Conservation (phyloP, 2,888 invertebrate genomes). For the Drosophila mettleri region DNA sequence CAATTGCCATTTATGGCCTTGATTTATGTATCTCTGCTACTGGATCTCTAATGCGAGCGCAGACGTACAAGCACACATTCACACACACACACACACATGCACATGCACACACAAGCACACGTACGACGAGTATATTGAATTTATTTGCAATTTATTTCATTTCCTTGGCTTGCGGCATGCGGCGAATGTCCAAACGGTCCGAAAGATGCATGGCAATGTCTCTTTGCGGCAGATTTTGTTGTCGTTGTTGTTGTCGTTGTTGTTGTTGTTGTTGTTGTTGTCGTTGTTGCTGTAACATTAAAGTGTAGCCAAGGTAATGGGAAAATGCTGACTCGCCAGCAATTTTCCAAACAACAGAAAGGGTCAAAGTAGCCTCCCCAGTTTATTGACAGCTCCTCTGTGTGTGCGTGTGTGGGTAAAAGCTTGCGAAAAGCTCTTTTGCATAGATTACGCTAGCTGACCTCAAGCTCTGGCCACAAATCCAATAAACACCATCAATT, state of each 20-base stretch:
- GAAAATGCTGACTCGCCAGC: constrained; percentile 52
- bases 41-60: constrained; percentile 75
- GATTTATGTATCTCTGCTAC: constrained; percentile 77
- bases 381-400: constrained; percentile 23
- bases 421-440: constrained; percentile 18
- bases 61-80: constrained; percentile 35
- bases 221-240: constrained; percentile 41
- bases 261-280: constrained; percentile 2
- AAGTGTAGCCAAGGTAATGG: constrained; percentile 39
- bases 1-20: constrained; percentile 79
- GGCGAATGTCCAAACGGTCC: constrained; percentile 31
- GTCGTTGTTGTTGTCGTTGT: constrained; percentile 17
- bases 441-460: constrained; percentile 18
- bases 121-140: constrained; percentile 64
- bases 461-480: constrained; percentile 33
- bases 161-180: constrained; percentile 74
- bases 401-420: not conserved
- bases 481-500: constrained; percentile 29
- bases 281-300: constrained; percentile 11
- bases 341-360: constrained; percentile 41
- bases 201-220: constrained; percentile 59
- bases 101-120: constrained; percentile 30
- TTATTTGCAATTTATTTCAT: constrained; percentile 78
- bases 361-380: constrained; percentile 36
- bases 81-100: constrained; percentile 33